phyloP scores from a whole-genome alignment of 2,797 vertebrate genomes.

The Linurgus olivaceus region DNA sequence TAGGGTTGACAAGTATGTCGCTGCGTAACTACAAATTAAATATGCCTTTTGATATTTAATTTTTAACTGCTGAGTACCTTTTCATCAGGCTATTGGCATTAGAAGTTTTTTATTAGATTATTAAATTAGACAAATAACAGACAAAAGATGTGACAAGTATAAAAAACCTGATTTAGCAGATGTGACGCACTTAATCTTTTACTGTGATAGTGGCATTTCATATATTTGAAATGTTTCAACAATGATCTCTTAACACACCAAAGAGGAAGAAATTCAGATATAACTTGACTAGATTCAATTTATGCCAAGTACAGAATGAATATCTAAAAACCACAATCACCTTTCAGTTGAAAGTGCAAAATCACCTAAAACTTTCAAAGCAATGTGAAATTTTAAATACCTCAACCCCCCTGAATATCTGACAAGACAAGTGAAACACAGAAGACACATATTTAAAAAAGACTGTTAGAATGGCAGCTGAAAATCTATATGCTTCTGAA shows the following conservation, averaged over 20 bases:
- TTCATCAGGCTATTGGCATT: slow-evolving; percentile 40
- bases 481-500: neutral
- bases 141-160: slow-evolving; percentile 55
- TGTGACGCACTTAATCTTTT: neutral
- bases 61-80: slow-evolving; percentile 49
- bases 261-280: neutral
- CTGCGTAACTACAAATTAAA: slow-evolving; percentile 52
- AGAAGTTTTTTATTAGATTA: slow-evolving; percentile 15
- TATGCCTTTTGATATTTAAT: slow-evolving; percentile 52
- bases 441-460: neutral
- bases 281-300: neutral
- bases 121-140: slow-evolving; percentile 32
- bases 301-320: neutral
- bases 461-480: neutral
- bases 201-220: neutral
- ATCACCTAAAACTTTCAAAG: neutral
- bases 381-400: neutral
- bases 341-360: neutral
- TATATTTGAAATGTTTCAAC: slow-evolving; percentile 37
- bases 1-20: slow-evolving; percentile 50
- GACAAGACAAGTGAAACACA: neutral
- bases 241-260: neutral
- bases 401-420: neutral
- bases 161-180: slow-evolving; percentile 30
- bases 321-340: neutral